Conservation (phyloP, 2,888 invertebrate genomes). For the Incurvaria masculella region DNA sequence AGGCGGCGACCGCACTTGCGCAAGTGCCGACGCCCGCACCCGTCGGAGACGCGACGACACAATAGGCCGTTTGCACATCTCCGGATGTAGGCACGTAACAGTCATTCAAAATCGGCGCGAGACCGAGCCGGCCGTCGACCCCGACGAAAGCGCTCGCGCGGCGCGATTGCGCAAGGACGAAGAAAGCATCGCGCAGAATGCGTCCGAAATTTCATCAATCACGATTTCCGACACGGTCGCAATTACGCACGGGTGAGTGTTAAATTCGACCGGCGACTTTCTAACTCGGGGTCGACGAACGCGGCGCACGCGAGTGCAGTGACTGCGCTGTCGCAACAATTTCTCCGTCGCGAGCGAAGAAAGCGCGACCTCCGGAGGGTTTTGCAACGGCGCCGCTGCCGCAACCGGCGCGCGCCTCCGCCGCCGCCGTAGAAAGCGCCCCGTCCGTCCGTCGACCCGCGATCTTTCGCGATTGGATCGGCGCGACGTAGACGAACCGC, state of each 20-base stretch:
- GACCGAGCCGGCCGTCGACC: conserved; percentile 35
- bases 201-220: conserved; percentile 39
- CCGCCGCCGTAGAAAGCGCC: conserved; percentile 29
- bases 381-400: conserved; percentile 44
- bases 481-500: conserved; percentile 22
- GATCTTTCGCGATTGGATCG: conserved; percentile 6
- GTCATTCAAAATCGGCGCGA: neutral
- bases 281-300: too few relatives aligned
- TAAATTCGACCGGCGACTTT: conserved; percentile 48
- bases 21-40: conserved; percentile 30
- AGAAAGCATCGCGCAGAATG: conserved; percentile 55
- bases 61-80: neutral
- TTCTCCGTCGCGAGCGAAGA: conserved; percentile 56
- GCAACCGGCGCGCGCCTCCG: conserved; percentile 11
- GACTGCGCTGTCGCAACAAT: conserved; percentile 49
- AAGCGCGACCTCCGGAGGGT: conserved; percentile 53
- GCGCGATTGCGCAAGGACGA: conserved; percentile 44
- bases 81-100: neutral
- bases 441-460: conserved; percentile 32
- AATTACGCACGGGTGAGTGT: conserved; percentile 45
- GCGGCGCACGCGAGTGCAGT: conserved; percentile 5
- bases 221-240: conserved; percentile 44
- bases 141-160: conserved; percentile 31
- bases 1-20: conserved; percentile 11
- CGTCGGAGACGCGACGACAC: conserved; percentile 22